A percentile compares a stretch with the other conserved stretches of the same genome.
phyloP scores from a whole-genome alignment of 2,888 invertebrate species.

The Drosophila atroscutellata region DNA sequence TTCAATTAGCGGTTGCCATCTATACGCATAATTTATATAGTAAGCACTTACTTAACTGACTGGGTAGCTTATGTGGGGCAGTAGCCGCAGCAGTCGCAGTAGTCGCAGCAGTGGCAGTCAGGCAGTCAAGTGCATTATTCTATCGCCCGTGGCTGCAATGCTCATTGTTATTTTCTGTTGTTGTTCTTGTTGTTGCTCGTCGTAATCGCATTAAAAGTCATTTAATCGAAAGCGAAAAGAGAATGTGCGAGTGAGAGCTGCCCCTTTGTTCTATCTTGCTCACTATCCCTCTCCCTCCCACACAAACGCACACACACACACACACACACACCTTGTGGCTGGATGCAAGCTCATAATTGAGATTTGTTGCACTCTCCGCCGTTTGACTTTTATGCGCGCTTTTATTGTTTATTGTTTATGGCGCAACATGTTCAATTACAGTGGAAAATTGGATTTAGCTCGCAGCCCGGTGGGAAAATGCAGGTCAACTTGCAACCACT shows the following conservation, averaged over 20 bases:
- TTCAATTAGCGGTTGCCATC: conserved; percentile 71
- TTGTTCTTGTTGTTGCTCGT: conserved; percentile 24
- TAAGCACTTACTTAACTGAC: conserved; percentile 15
- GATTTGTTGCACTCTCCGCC: conserved; percentile 73
- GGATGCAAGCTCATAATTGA: conserved; percentile 69
- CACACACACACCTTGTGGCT: conserved; percentile 40
- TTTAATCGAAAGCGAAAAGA: conserved; percentile 74
- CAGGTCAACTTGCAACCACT: conserved; percentile 28
- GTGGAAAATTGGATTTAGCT: conserved; percentile 72
- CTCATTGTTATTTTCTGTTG: not conserved
- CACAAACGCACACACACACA: conserved; percentile 16
- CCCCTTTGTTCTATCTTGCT: conserved; percentile 4
- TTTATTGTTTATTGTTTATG: conserved; percentile 75
- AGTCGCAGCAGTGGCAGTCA: conserved; percentile 14
- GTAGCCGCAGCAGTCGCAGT: conserved; percentile 21
- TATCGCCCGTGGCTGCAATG: conserved; percentile 16
- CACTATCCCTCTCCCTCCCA: not conserved
- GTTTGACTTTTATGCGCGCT: conserved; percentile 71
- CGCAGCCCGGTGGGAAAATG: conserved; percentile 16
- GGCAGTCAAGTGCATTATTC: conserved; percentile 63
- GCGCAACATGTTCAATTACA: conserved; percentile 76
- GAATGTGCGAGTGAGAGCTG: conserved; percentile 27
- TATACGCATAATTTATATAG: conserved; percentile 55
- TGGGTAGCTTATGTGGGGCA: conserved; percentile 54
- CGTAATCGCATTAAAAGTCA: conserved; percentile 78